Evolutionary conservation across 2,797 vertebrate species (phyloP), one percentile per base, ranked within the genome.

Genomic region (Anguilla marmorata): DNA sequence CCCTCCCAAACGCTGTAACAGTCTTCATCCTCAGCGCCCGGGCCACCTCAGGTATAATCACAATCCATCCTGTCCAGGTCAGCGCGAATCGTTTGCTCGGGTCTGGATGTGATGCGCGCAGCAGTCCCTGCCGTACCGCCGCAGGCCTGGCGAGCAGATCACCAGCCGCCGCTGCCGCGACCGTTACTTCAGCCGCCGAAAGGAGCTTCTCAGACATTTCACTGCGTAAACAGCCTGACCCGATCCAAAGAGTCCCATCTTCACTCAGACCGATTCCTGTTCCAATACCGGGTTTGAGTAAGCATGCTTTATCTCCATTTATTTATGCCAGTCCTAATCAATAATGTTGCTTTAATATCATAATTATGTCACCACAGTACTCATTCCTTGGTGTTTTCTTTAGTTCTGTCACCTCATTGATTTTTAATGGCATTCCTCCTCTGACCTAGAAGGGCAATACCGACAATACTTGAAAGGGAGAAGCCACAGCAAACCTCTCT

Each of bases 21-120:
- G 50, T 27, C 33, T 69, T 50, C 48, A 41, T 82, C 89, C 91
- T 90, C 91, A 90, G 85, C 90, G 88, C 86, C 89, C 89, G 90
- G 37, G 72, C 87, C 48, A 85, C 89, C 91, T 94, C 91, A 93
- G 90, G 93, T 94, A 87, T 91, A 89, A 93, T 95, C 91, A 92
- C 86, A 41, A 87, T 93, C 91, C 88, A 85, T 90, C 74, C 85
- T 87, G 82, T 87, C 86, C 74, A 87, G 89, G 89, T 88, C 89
- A 88, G 86, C 63, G 85, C 89, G 86, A 88, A 85, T 58, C 74
- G 41, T 86, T 37, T 48, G 27, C 60, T 41, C 69, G 37, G 19
- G 58, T 69, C 60, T 88, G 54, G 69, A 79, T 54, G 48, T 69
- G 58, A 86, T 41, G 56, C 48, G 33, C 4, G 1, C 37, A 27